Conservation (phyloP, 1,140 invertebrate species). For the Cyrtorhinus lividipennis region DNA sequence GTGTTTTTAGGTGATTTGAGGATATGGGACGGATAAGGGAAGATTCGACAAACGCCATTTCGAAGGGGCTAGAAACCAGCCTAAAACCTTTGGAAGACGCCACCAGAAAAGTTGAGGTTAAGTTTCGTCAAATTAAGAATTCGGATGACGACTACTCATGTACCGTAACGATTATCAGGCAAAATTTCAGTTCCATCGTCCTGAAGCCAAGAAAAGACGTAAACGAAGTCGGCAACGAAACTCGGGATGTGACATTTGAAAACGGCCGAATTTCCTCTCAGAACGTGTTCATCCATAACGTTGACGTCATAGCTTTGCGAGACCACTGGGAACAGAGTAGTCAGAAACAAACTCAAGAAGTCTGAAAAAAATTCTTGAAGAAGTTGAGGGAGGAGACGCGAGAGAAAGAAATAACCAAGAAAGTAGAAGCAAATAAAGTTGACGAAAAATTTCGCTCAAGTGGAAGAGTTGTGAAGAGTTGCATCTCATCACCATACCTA, state of each 20-base stretch:
- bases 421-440: no score
- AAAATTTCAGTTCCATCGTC: conserved; percentile 52
- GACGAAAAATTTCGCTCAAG: no score
- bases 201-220: conserved; percentile 70
- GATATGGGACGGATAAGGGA: no score
- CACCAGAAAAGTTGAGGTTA: no score
- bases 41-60: no score
- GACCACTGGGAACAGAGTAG: conserved; percentile 48
- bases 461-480: no score
- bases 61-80: no score
- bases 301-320: conserved; percentile 75
- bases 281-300: conserved; percentile 79
- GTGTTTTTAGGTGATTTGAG: no score
- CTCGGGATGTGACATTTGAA: conserved; percentile 85
- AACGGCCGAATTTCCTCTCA: conserved; percentile 75
- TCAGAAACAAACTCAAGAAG: neutral
- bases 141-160: conserved; percentile 17
- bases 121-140: no score
- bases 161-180: conserved; percentile 47
- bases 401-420: neutral
- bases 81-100: no score
- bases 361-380: neutral
- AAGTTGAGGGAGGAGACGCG: neutral
- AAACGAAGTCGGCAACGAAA: conserved; percentile 78
- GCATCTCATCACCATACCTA: no score